phyloP scores from a whole-genome alignment of 2,797 vertebrate genomes.

The Gila robusta region DNA sequence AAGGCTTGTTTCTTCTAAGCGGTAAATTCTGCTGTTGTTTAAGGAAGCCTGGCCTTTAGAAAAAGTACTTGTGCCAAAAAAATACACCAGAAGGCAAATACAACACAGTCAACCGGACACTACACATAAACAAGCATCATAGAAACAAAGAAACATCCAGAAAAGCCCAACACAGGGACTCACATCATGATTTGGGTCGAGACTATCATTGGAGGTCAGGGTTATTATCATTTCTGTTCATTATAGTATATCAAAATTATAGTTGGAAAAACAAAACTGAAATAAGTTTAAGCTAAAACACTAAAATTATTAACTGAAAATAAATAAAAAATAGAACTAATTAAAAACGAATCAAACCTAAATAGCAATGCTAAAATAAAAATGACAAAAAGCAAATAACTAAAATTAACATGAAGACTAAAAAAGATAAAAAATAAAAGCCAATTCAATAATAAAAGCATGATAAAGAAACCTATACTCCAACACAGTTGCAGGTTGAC shows the following conservation, averaged over 20 bases:
- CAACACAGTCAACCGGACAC: background rate
- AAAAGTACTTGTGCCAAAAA: background rate
- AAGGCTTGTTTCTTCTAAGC: slow-evolving; percentile 56
- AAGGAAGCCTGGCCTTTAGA: background rate
- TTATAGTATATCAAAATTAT: background rate
- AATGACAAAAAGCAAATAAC: background rate
- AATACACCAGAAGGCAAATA: background rate
- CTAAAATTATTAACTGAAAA: background rate
- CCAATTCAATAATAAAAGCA: background rate
- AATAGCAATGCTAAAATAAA: background rate
- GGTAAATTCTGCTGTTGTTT: background rate
- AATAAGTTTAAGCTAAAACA: background rate
- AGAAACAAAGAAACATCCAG: background rate
- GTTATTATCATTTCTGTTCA: background rate
- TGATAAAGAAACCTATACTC: fast-evolving
- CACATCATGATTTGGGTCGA: background rate
- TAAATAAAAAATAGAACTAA: background rate
- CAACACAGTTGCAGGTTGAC: background rate
- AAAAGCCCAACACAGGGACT: background rate
- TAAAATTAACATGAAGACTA: background rate
- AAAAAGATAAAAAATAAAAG: background rate
- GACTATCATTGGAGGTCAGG: background rate
- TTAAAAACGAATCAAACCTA: background rate
- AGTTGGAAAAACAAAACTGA: background rate
- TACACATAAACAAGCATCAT: background rate